Conservation (phyloP, 2,888 invertebrate species). For the Hyles lineata region DNA sequence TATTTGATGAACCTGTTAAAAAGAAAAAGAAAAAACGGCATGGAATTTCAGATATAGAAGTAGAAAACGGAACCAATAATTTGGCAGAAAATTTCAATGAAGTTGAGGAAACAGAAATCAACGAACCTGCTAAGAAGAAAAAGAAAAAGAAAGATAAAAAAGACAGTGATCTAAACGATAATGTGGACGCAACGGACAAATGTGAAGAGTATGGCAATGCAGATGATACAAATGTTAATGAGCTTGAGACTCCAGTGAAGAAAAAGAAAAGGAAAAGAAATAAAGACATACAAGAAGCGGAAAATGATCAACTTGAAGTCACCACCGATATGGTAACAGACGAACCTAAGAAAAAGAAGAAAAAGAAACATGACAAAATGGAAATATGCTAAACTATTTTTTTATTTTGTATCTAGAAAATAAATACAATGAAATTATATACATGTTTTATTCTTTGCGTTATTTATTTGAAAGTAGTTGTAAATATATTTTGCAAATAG, state of each 20-base stretch:
- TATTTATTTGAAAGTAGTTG: background rate
- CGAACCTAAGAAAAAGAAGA: conserved; percentile 41
- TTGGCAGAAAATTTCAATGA: conserved; percentile 35
- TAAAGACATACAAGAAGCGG: conserved; percentile 32
- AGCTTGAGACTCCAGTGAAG: conserved; percentile 1
- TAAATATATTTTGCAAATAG: conserved; percentile 15
- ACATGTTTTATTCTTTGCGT: background rate
- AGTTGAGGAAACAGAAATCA: conserved; percentile 30
- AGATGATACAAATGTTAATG: conserved; percentile 25
- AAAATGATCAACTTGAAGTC: conserved; percentile 15
- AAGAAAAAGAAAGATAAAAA: conserved; percentile 46
- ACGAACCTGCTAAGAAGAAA: conserved; percentile 44
- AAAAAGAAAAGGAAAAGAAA: conserved; percentile 34
- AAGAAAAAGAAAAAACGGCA: conserved; percentile 51
- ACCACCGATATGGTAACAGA: conserved; percentile 10
- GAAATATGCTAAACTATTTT: conserved; percentile 1
- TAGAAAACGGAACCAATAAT: no score
- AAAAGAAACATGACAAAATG: conserved; percentile 34
- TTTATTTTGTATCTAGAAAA: background rate
- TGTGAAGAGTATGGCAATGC: conserved; percentile 19
- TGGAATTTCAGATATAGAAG: conserved; percentile 23
- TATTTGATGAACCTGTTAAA: conserved; percentile 33
- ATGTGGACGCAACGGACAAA: conserved; percentile 26
- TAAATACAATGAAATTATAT: background rate
- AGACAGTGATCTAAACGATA: background rate